Evolutionary conservation across 2,797 vertebrate species (phyloP).

Genomic region (Merluccius polli): DNA sequence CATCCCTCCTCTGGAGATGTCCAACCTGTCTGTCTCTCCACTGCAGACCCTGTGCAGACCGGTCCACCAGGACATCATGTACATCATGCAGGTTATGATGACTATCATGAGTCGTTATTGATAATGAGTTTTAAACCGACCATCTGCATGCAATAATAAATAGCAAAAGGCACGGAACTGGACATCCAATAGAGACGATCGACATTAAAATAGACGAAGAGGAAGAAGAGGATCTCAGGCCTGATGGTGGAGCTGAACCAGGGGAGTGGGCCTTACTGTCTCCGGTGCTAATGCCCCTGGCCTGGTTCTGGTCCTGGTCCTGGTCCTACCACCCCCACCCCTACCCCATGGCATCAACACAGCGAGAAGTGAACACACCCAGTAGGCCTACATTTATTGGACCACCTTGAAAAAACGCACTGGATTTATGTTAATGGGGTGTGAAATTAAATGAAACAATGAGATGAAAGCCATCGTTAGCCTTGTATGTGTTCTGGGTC

Average conservation of each 20-base stretch:
- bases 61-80: slow-evolving; percentile 1
- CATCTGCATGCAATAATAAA: not conserved
- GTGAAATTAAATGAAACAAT: too few species aligned
- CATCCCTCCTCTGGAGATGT: not conserved
- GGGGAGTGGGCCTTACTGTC: not conserved
- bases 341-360: not conserved
- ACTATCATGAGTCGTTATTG: not conserved
- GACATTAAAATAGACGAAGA: not conserved
- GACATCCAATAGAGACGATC: not conserved
- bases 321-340: too few species aligned
- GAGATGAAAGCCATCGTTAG: not conserved
- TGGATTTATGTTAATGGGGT: not conserved
- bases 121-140: not conserved
- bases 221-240: not conserved
- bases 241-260: not conserved
- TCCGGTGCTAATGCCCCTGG: not conserved
- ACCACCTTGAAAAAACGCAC: not conserved
- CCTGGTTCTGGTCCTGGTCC: too few species aligned
- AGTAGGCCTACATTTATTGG: not conserved
- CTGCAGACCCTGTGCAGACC: not conserved
- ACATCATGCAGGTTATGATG: not conserved
- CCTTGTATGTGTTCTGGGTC: not conserved
- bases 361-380: not conserved
- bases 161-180: too few species aligned
- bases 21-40: not conserved